Conservation (phyloP, 2,113 vertebrate species). For the Crocuta crocuta region DNA sequence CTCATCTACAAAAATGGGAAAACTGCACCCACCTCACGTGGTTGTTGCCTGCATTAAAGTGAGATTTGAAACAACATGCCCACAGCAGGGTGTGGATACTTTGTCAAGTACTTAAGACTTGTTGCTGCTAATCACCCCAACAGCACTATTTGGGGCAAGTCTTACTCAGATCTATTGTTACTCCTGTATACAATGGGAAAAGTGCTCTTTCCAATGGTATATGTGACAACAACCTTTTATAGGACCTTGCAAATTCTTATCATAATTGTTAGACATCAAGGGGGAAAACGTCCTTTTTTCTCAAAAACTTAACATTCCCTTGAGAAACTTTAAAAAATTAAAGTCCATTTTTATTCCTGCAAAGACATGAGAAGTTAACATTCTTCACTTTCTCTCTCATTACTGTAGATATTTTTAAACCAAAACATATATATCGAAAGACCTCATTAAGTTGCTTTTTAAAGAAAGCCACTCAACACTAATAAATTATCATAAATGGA, state of each 20-base stretch:
- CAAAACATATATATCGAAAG: not conserved
- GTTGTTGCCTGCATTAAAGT: not conserved
- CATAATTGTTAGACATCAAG: not conserved
- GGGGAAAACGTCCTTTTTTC: not conserved
- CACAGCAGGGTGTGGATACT: not conserved
- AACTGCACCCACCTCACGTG: not conserved
- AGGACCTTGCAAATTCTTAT: not conserved
- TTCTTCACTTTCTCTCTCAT: slow-evolving; percentile 15
- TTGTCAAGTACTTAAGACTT: not conserved
- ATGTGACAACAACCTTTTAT: not conserved
- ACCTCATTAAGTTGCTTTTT: slow-evolving; percentile 7
- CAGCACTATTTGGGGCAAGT: not conserved
- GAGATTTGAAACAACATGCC: not conserved
- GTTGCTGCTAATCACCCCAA: not conserved
- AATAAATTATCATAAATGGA: slow-evolving; percentile 4
- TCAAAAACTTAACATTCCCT: not conserved
- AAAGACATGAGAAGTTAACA: slow-evolving; percentile 26
- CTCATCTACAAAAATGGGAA: not conserved
- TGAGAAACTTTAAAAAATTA: slow-evolving; percentile 15
- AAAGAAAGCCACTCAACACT: slow-evolving; percentile 21
- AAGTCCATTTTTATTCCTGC: not conserved
- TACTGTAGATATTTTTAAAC: slow-evolving; percentile 25
- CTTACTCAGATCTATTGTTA: not conserved
- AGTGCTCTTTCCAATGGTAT: not conserved
- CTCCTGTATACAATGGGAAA: not conserved